Evolutionary conservation across 1,140 invertebrate species (phyloP), one percentile per base, ranked within the genome.

Genomic region (Limonius californicus): DNA sequence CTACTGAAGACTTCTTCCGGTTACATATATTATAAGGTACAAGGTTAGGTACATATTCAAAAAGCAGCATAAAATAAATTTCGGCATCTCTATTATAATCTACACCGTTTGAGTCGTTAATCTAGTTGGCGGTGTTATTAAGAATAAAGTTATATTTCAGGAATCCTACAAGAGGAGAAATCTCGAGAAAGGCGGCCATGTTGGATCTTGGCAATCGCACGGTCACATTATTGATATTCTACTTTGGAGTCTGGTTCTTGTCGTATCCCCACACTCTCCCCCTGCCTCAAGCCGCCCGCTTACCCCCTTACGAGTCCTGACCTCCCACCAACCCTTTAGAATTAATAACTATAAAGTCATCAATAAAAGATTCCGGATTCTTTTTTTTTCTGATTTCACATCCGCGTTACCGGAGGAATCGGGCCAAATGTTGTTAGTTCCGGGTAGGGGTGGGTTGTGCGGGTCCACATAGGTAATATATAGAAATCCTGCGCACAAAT

Each of bases 181-280:
- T 15, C 30, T 53, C 16, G 32, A 61, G 61, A 59, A 59, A 60
- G 58, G 54, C 32, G 62, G 66, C 63, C 63, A 64, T 68, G 61
- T 71, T 68, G 66, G 57, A 67, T 63, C 67, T 70, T 71, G 67
- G 73, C 73, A 74, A 74, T 74, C 72, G 72, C 73, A 71, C 69
- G 73, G 72, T 75, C 73, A 72, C 72, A 74, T 73, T 74, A 74
- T 74, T 74, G 74, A 75, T 75, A 75, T 75, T 74, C 72, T 66
- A 73, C 72, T 73, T 73, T 59, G 45, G 66, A 71, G 71, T 73
- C 69, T 68, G 71, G 67, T 72, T 70, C 69, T 66, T 70, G 70
- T 66, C 63, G 63, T 59, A 56, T 58, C 64, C 67, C 61, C 54
- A 57, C 53, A 55, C 6, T 20, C 20, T 55, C 53, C 53, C 62